Base-by-base conservation (phyloP, 2,113 vertebrate species). In the Poeciliopsis occidentalis region DNA sequence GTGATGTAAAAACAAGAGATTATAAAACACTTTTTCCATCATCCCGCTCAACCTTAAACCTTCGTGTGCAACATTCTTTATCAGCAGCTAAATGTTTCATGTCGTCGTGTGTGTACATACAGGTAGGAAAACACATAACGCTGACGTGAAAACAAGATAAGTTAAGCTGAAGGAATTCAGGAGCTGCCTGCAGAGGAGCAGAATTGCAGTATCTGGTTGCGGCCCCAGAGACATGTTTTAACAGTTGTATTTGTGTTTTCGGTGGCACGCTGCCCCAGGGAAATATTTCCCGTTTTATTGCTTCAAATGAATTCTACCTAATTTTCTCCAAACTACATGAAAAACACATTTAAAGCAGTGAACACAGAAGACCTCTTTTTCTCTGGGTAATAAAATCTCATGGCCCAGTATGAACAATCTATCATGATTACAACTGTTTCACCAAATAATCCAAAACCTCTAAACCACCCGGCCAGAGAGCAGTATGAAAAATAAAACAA, bases 191-290 rank as follows among this genome's bases (percentile, higher is more conserved):
- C 12, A 31, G 69, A 71, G 54, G 75, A 64, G 65, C 79, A 72
- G 71, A 65, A 79, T 79, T 82, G 78, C 72, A 78, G 87, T 81
- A 80, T 93, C 85, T 87, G 84, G 82, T 90, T 90, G 77, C 85
- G 62, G 86, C 86, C 86, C 83, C 76, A 71, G 78, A 93, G 90
- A 89, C 86, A 71, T 88, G 91, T 91, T 92, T 91, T 92, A 91
- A 94, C 91, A 91, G 91, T 87, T 83, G 82, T 91, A 88, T 93
- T 92, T 93, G 88, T 92, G 90, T 93, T 94, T 90, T 92, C 80
- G 65, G 82, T 91, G 90, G 92, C 88, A 76, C 10, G 51, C 68
- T 81, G 91, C 91, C 87, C 88, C 76, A 26, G 82, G 87, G 90
- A 89, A 91, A 89, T 92, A 89, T 88, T 88, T 85, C 82, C 72